Conservation (phyloP, 2,888 invertebrate species). For the Arrhopalites spinosus region DNA sequence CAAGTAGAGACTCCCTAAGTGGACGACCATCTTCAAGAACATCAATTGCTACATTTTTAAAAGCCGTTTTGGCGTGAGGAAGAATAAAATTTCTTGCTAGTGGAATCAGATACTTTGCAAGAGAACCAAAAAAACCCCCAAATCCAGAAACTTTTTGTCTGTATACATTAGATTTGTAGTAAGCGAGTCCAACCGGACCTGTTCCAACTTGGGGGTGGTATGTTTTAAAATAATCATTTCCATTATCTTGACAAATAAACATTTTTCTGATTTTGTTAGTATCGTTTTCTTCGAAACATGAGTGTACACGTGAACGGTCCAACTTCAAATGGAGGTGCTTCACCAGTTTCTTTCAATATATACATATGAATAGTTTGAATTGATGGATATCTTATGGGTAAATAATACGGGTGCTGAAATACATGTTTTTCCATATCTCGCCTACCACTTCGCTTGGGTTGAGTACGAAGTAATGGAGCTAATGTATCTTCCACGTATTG, state of each 20-base stretch:
- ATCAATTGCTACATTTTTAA: constrained; percentile 6
- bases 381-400: not conserved
- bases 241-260: not conserved
- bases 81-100: constrained; percentile 22
- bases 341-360: constrained; percentile 29
- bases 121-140: constrained; percentile 18
- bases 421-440: not conserved
- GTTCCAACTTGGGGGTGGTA: not conserved
- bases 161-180: constrained; percentile 1
- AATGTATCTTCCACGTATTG: constrained; percentile 27
- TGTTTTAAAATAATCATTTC: not conserved
- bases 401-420: constrained; percentile 13
- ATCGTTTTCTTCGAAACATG: constrained; percentile 18
- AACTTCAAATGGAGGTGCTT: constrained; percentile 21
- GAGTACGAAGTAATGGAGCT: constrained; percentile 2
- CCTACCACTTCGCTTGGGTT: not conserved
- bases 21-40: not conserved
- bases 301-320: constrained; percentile 19
- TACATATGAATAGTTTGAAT: constrained; percentile 29
- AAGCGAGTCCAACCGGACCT: not conserved
- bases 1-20: constrained; percentile 14
- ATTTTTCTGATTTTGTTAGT: not conserved
- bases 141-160: constrained; percentile 30
- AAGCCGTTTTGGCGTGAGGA: constrained; percentile 15
- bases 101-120: constrained; percentile 23